Conservation (phyloP, 2,888 invertebrate genomes). For the Synergus laeviventris region DNA sequence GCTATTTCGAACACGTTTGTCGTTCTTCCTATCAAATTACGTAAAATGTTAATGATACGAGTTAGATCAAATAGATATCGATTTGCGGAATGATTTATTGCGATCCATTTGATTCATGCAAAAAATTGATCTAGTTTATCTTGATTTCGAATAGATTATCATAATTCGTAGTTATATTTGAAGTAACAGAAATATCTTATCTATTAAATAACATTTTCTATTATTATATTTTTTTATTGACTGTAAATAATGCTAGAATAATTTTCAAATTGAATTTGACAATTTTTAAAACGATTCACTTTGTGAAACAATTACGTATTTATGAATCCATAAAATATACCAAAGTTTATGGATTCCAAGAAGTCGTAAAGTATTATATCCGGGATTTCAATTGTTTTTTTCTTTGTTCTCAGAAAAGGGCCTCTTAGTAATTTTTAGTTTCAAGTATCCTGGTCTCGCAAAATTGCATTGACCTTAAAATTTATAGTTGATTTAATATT, state of each 20-base stretch:
- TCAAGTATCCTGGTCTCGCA: background rate
- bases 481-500: background rate
- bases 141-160: too few species aligned
- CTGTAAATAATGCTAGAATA: background rate
- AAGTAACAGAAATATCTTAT: too few species aligned
- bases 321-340: background rate
- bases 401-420: background rate
- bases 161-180: too few species aligned
- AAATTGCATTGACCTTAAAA: background rate
- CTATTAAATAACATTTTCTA: background rate
- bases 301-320: background rate
- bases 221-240: background rate
- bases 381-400: constrained; percentile 11
- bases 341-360: constrained; percentile 7
- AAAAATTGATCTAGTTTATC: background rate
- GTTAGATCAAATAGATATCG: constrained; percentile 13
- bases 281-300: too few species aligned
- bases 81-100: constrained; percentile 31
- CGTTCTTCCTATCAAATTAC: constrained; percentile 34
- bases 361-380: constrained; percentile 2
- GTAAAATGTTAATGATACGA: constrained; percentile 29
- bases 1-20: constrained; percentile 22
- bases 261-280: background rate
- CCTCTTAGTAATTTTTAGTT: background rate
- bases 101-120: background rate